Percentiles rank a stretch among this genome's conserved stretches.
phyloP scores from a whole-genome alignment of 2,113 vertebrate genomes.

The Ictalurus furcatus region DNA sequence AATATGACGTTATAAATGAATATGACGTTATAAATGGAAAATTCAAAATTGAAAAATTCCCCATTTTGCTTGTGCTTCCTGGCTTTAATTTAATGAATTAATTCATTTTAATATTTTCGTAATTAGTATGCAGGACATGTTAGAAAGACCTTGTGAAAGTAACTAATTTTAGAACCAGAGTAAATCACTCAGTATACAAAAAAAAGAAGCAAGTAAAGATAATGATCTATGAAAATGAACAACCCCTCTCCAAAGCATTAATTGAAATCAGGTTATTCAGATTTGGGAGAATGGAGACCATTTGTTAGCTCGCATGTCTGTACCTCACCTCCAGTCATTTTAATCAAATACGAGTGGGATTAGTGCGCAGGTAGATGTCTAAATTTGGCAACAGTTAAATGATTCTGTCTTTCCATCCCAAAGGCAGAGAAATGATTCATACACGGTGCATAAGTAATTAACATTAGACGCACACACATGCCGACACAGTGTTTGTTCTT shows the following conservation, averaged over 20 bases:
- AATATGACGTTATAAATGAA: too few species aligned
- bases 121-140: not conserved
- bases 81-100: not conserved
- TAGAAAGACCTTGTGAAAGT: not conserved
- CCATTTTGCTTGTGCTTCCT: not conserved
- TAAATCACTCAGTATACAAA: constrained; percentile 7
- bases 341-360: constrained; percentile 43
- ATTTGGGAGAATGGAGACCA: constrained; percentile 25
- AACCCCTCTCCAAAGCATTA: not conserved
- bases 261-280: constrained; percentile 30
- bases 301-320: constrained; percentile 35
- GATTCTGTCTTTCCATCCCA: constrained; percentile 30
- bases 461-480: not conserved
- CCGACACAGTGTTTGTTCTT: constrained; percentile 13
- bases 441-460: constrained; percentile 11
- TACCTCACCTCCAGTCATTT: constrained; percentile 36
- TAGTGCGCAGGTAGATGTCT: constrained; percentile 41
- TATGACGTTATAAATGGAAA: not conserved
- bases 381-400: constrained; percentile 50
- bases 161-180: not conserved
- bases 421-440: constrained; percentile 31
- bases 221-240: constrained; percentile 37
- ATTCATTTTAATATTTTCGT: not conserved
- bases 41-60: not conserved
- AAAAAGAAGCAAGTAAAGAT: not conserved